phyloP scores from a whole-genome alignment of 1,140 invertebrate species.

The Campoletis sonorensis region DNA sequence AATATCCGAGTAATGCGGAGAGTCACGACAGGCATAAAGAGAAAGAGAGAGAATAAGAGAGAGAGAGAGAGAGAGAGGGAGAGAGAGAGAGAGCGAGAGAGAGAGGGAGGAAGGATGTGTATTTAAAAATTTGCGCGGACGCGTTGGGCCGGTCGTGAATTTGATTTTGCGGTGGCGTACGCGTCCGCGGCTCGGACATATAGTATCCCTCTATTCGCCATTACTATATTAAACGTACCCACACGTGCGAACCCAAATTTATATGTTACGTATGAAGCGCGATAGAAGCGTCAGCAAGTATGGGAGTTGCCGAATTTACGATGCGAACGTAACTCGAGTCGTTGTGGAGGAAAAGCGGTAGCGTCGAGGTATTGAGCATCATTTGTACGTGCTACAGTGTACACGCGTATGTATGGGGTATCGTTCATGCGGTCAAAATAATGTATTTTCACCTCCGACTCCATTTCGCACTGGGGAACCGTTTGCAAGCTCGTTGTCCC shows the following conservation, averaged over 20 bases:
- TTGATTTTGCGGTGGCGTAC: slow-evolving; percentile 38
- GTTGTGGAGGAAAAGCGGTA: slow-evolving; percentile 33
- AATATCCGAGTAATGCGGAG: slow-evolving; percentile 32
- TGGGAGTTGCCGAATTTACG: slow-evolving; percentile 30
- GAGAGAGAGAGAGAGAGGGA: slow-evolving; percentile 23
- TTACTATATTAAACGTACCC: neutral
- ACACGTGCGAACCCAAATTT: neutral
- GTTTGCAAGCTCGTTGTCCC: neutral
- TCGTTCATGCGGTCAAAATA: slow-evolving; percentile 34
- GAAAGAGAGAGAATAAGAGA: neutral
- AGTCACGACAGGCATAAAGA: neutral
- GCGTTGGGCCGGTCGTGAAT: slow-evolving; percentile 39
- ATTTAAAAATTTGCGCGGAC: slow-evolving; percentile 37
- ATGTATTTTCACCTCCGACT: slow-evolving; percentile 44
- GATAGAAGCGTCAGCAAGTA: neutral
- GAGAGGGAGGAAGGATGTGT: slow-evolving; percentile 23
- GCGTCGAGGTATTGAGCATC: neutral
- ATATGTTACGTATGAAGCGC: neutral
- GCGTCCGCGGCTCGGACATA: slow-evolving; percentile 29
- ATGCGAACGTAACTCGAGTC: slow-evolving; percentile 35
- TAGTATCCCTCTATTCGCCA: neutral
- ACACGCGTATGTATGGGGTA: neutral
- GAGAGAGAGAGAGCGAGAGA: neutral
- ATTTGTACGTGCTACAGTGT: neutral
- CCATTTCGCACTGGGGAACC: slow-evolving; percentile 22